Conservation (phyloP, 2,113 vertebrate species). For the Benitochromis conjunctus region DNA sequence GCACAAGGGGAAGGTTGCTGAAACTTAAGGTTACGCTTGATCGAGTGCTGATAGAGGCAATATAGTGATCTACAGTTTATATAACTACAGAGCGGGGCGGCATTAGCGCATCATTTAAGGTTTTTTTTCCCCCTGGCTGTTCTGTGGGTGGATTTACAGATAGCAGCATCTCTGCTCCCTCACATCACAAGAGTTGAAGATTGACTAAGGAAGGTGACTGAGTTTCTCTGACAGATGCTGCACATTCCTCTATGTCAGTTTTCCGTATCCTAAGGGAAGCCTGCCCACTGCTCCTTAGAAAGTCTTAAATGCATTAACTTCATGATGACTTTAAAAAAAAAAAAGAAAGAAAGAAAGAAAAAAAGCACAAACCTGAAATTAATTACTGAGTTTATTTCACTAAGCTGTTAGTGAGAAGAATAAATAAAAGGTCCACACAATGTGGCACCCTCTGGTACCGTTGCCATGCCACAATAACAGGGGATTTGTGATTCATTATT, state of each 20-base stretch:
- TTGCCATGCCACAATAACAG: constrained; percentile 36
- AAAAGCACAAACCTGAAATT: background rate
- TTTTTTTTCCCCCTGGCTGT: background rate
- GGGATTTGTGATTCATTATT: constrained; percentile 30
- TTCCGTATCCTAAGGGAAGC: background rate
- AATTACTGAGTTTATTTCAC: background rate
- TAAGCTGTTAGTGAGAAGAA: background rate
- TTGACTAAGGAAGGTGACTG: constrained; percentile 5
- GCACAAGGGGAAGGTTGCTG: background rate
- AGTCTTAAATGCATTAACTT: background rate
- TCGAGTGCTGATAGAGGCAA: constrained; percentile 24
- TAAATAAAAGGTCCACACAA: background rate
- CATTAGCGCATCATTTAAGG: background rate
- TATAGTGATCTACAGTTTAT: background rate
- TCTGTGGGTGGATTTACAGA: background rate
- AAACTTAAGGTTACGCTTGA: constrained; percentile 14
- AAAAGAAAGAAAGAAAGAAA: background rate
- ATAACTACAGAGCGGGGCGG: background rate
- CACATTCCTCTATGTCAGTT: constrained; percentile 23
- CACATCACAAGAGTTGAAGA: background rate
- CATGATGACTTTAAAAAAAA: background rate
- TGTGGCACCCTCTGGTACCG: background rate
- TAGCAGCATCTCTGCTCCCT: background rate
- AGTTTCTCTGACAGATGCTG: constrained; percentile 21
- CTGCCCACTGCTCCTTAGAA: background rate